Percentiles rank a stretch among this genome's conserved stretches.
These are phyloP conservation scores for Anadara kagoshimensis DNA, from an alignment of 1,140 invertebrate species.

Conservation along the genomic window DNA sequence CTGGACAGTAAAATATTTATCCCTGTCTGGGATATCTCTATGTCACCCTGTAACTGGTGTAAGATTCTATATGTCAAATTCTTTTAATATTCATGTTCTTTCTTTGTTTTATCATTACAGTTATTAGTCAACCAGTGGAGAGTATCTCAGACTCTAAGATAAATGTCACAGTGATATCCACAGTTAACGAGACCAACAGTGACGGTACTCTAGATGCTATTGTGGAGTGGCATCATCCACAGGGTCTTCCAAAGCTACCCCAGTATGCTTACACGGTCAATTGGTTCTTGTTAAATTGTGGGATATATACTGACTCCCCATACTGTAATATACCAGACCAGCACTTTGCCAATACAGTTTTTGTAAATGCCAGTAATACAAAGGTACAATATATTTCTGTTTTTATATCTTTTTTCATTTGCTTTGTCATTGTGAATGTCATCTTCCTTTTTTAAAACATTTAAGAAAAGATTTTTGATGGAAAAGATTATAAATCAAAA, in stretches of 20 bases:
- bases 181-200: slow-evolving; percentile 2
- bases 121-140: not conserved
- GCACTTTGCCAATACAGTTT: slow-evolving; percentile 28
- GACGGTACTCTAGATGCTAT: slow-evolving; percentile 28
- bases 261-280: slow-evolving; percentile 39
- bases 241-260: not conserved
- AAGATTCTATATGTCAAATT: no score
- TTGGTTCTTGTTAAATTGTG: slow-evolving; percentile 42
- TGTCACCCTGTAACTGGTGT: no score
- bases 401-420: no score
- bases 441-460: no score
- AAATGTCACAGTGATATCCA: slow-evolving; percentile 8
- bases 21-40: no score
- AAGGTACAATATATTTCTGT: no score
- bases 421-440: no score
- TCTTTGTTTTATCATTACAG: not conserved
- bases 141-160: not conserved
- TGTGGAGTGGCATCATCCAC: slow-evolving; percentile 43
- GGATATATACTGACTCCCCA: slow-evolving; percentile 26
- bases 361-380: slow-evolving; percentile 1
- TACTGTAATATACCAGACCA: slow-evolving; percentile 40
- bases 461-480: no score
- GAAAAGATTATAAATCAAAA: no score
- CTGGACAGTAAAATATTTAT: no score
- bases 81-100: not conserved